Percentiles rank a stretch among this genome's conserved stretches.
phyloP scores from a whole-genome alignment of 2,113 vertebrate genomes.

The Meriones unguiculatus region DNA sequence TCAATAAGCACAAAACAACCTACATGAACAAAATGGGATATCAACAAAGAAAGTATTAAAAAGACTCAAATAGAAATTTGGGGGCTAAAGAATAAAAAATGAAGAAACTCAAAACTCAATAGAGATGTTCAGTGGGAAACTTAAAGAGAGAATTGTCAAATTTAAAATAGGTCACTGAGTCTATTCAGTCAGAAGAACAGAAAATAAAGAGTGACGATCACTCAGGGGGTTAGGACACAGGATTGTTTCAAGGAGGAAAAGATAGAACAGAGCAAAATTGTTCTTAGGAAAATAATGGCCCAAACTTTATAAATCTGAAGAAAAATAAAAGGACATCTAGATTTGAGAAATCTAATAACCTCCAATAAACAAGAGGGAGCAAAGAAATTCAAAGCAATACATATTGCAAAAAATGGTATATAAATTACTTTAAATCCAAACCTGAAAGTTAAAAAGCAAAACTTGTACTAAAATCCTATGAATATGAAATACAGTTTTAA shows the following conservation, averaged over 20 bases:
- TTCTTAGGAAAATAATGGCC: neutral
- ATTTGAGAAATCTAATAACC: neutral
- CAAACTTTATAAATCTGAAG: neutral
- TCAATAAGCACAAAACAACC: neutral
- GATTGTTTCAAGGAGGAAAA: neutral
- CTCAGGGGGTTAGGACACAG: neutral
- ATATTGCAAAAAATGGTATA: neutral
- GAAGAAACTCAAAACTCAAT: neutral
- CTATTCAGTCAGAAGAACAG: neutral
- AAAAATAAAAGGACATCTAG: neutral
- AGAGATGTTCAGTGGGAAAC: neutral
- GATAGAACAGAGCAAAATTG: neutral
- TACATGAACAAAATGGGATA: neutral
- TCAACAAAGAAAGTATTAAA: neutral
- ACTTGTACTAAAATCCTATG: neutral
- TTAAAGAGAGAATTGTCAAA: neutral
- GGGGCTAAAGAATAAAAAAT: neutral
- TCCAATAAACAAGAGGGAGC: neutral
- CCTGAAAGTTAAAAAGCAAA: neutral
- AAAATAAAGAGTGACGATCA: neutral
- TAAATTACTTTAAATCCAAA: neutral
- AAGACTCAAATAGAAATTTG: neutral
- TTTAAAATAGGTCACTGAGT: neutral
- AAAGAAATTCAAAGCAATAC: neutral
- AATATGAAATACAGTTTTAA: neutral